These are phyloP conservation scores for Orussus abietinus DNA, from an alignment of 1,140 invertebrate genomes.

Conservation along the genomic window DNA sequence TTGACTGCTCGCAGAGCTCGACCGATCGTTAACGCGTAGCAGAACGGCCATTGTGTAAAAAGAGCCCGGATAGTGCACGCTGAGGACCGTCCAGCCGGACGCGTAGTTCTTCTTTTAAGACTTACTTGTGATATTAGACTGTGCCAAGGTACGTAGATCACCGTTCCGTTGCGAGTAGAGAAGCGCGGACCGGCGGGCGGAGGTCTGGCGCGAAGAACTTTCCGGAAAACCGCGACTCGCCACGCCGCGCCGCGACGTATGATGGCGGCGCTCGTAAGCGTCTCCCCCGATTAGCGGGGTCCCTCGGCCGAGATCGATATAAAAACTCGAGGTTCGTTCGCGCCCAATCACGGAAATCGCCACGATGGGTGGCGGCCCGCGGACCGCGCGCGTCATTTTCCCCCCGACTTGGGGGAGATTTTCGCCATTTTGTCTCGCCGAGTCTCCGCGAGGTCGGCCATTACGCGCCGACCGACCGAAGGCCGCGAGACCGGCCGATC, in stretches of 20 bases:
- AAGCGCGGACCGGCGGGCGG: too few species aligned
- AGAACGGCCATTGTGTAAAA: constrained; percentile 48
- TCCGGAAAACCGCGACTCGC: constrained; percentile 21
- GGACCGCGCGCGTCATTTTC: constrained; percentile 6
- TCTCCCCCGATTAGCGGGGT: too few species aligned
- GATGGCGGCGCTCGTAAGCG: too few species aligned
- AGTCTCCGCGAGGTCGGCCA: constrained; percentile 46
- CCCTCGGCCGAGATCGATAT: too few species aligned
- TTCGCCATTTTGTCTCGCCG: constrained; percentile 50
- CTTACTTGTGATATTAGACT: constrained; percentile 54
- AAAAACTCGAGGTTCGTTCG: too few species aligned
- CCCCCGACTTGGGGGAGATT: constrained; percentile 13
- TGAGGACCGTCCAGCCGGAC: constrained; percentile 35
- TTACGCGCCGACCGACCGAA: too few species aligned
- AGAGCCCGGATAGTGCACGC: constrained; percentile 48
- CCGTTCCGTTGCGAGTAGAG: too few species aligned
- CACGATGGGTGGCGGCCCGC: not conserved
- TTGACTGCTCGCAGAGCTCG: constrained; percentile 21
- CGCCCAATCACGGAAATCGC: too few species aligned
- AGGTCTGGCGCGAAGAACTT: not conserved
- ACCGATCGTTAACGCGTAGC: constrained; percentile 44
- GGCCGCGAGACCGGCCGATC: too few species aligned
- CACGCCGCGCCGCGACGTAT: constrained; percentile 19
- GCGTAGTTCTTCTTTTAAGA: constrained; percentile 48
- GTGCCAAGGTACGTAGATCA: constrained; percentile 52